A percentile compares a stretch with the other conserved stretches of the same genome.
phyloP scores from a whole-genome alignment of 2,888 invertebrate genomes.

The Ctena decussata region DNA sequence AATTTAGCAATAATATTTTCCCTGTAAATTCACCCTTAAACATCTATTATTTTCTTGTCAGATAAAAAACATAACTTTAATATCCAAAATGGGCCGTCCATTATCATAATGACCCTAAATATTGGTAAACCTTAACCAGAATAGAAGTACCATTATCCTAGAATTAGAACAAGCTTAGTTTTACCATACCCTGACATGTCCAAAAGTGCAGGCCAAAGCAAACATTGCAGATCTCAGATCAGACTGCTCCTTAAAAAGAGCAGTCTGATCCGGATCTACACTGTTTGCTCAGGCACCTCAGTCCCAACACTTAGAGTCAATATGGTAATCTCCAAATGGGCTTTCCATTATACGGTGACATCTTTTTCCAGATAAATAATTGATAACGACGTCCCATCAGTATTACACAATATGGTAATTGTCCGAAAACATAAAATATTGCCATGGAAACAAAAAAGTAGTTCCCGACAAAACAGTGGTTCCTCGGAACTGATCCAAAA shows the following conservation, averaged over 20 bases:
- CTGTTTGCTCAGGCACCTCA: too few species aligned
- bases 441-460: slow-evolving; percentile 3
- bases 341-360: background rate
- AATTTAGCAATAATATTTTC: background rate
- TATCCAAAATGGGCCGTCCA: background rate
- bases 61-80: background rate
- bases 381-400: background rate
- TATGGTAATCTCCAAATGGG: background rate
- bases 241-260: too few species aligned
- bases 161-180: too few species aligned
- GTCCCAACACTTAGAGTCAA: too few species aligned
- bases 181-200: too few species aligned
- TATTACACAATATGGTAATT: slow-evolving; percentile 9
- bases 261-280: too few species aligned
- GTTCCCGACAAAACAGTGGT: too few species aligned
- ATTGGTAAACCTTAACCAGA: too few species aligned
- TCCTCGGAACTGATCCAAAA: background rate
- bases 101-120: too few species aligned
- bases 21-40: background rate
- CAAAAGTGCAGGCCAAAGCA: too few species aligned
- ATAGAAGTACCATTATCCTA: too few species aligned
- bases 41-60: background rate
- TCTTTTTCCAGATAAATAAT: slow-evolving; percentile 5
- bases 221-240: too few species aligned
- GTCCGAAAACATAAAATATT: background rate